Base-by-base conservation (phyloP, 2,113 vertebrate genomes). In the Chamaea fasciata region DNA sequence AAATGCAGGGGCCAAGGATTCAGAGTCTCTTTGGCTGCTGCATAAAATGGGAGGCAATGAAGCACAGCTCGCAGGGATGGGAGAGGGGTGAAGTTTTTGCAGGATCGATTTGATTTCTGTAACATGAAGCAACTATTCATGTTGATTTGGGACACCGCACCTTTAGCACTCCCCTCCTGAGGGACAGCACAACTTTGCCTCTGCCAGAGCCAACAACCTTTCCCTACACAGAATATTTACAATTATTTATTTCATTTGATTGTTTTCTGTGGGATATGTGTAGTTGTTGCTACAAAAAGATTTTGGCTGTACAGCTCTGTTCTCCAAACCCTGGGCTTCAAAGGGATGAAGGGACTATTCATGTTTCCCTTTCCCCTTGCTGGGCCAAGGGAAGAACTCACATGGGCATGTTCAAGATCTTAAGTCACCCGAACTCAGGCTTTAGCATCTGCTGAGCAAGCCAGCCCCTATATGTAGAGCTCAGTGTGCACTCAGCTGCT, bases 101-200 rank as follows among this genome's bases (percentile, higher is more conserved):
- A 68, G 64, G 20, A 64, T 35, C 6, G 7, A n/a, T 67, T 82
- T 85, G 7, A n/a, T 67, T 82, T 85, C 42, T 84, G 60, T 65
- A 70, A n/a, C 46, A 70, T 65, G 50, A 56, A 62, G 21, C 33
- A 33, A 44, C 18, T 27, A 9, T 31, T 44, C 26, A 3, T 0
- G 1, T 68, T 67, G 30, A n/a, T 71, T 79, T 53, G 31, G 50
- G 35, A 44, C 20, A 31, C 74, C 78, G 60, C 50, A 49, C 4
- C 42, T n/a, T 56, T 0, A 4, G 21, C 37, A 67, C 17, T 31
- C 3, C n/a, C 31, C 28, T 79, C 31, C 35, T 0, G 0, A 78
- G 10, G 11, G 39, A 33, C 47, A 75, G 41, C 27, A 31, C 39
- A 57, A 3, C 28, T 31, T 78, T 49, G 11, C 10, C 9, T 57